Evolutionary conservation across 2,888 invertebrate species (phyloP).

Genomic region (Schrankia costaestrigalis): DNA sequence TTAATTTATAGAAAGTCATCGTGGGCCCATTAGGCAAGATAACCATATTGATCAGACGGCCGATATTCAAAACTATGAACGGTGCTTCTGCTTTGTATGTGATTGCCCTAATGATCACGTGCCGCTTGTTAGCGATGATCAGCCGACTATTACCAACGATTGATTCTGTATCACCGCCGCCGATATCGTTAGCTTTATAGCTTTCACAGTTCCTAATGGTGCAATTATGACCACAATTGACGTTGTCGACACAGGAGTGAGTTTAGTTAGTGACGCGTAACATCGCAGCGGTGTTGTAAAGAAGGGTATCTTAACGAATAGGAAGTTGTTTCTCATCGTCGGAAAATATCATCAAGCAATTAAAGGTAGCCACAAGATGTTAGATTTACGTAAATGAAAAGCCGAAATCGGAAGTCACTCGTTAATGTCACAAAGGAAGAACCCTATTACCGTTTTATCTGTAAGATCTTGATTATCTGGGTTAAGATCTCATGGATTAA

Average conservation of each 20-base stretch:
- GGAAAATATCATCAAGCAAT: constrained; percentile 39
- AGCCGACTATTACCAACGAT: constrained; percentile 59
- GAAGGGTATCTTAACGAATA: constrained; percentile 30
- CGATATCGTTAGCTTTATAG: constrained; percentile 62
- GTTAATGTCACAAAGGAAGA: constrained; percentile 51
- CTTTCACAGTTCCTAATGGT: constrained; percentile 65
- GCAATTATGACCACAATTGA: constrained; percentile 59
- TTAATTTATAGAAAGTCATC: constrained; percentile 81
- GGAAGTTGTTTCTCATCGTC: constrained; percentile 40
- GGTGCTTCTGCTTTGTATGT: constrained; percentile 60
- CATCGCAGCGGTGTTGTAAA: constrained; percentile 20
- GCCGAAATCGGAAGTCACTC: constrained; percentile 59
- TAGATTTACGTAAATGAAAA: constrained; percentile 35
- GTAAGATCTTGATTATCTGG: constrained; percentile 59
- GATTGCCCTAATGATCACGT: constrained; percentile 74
- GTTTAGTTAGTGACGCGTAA: constrained; percentile 24
- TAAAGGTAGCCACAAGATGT: constrained; percentile 34
- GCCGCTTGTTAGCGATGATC: constrained; percentile 74
- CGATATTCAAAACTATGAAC: constrained; percentile 52
- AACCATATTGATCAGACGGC: constrained; percentile 69
- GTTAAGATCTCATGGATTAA: constrained; percentile 65
- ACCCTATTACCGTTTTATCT: constrained; percentile 54
- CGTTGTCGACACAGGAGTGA: constrained; percentile 33
- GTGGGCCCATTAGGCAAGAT: constrained; percentile 69
- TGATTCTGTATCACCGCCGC: constrained; percentile 60